A percentile compares a stretch with the other conserved stretches of the same genome.
phyloP scores from a whole-genome alignment of 2,797 vertebrate genomes.

The Microctenopoma stevenorrisi region DNA sequence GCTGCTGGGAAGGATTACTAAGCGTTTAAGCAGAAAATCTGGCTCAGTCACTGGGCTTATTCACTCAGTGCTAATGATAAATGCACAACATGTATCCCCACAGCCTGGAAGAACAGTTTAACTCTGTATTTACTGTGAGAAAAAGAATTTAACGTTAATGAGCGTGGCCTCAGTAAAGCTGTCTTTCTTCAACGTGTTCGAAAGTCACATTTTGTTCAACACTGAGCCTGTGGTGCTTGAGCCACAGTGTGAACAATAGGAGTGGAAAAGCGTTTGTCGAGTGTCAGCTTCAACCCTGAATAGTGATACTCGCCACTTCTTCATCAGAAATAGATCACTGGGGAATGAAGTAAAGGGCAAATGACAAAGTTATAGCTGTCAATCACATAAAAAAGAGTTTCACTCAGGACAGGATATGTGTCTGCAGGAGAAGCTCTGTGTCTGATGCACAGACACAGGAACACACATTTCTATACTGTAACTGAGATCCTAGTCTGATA shows the following conservation, averaged over 20 bases:
- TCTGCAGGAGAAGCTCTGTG: conserved; percentile 3
- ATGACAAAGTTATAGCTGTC: conserved; percentile 73
- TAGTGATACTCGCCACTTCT: conserved; percentile 56
- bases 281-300: conserved; percentile 67
- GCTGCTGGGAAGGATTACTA: conserved; percentile 69
- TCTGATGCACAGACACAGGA: conserved; percentile 7
- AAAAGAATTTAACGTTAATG: background rate
- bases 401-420: conserved; percentile 22
- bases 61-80: conserved; percentile 59
- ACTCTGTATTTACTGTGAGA: background rate
- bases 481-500: conserved; percentile 2
- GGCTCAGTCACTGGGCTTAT: conserved; percentile 58
- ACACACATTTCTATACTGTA: background rate
- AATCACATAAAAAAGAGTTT: conserved; percentile 49
- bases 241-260: conserved; percentile 49
- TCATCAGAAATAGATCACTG: conserved; percentile 72
- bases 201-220: conserved; percentile 25
- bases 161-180: background rate
- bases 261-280: conserved; percentile 66
- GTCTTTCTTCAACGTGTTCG: background rate
- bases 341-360: conserved; percentile 74
- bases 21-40: conserved; percentile 50
- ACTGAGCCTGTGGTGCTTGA: background rate
- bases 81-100: conserved; percentile 6
- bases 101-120: background rate